Conservation (phyloP, 2,888 invertebrate species). For the Thyatira batis region DNA sequence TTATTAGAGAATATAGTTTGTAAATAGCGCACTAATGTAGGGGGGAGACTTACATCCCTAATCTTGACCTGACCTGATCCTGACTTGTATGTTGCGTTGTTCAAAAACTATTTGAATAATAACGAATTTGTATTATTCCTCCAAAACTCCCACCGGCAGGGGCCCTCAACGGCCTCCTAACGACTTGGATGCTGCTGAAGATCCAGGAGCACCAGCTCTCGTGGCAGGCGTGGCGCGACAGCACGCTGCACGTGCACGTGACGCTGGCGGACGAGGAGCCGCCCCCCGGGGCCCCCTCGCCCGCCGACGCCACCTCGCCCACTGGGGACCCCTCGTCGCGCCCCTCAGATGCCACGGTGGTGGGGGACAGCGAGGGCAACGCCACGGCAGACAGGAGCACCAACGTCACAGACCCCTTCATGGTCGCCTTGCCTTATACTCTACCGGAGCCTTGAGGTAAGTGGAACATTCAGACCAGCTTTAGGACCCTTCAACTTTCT, state of each 20-base stretch:
- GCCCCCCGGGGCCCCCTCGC: too few relatives aligned
- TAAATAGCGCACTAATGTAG: too few relatives aligned
- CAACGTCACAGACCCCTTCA: slow-evolving; percentile 66
- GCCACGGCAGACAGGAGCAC: slow-evolving; percentile 48
- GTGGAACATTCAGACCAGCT: background rate
- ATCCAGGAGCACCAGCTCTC: slow-evolving; percentile 76
- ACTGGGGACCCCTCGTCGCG: too few relatives aligned
- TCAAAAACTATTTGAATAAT: too few relatives aligned
- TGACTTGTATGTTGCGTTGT: too few relatives aligned
- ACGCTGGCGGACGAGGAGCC: slow-evolving; percentile 47
- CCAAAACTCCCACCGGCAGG: slow-evolving; percentile 44
- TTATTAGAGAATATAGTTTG: too few relatives aligned
- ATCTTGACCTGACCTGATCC: too few relatives aligned
- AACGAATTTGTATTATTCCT: too few relatives aligned
- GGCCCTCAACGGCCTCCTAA: slow-evolving; percentile 72
- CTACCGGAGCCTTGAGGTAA: slow-evolving; percentile 39
- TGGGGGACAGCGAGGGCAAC: slow-evolving; percentile 28
- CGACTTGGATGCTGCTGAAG: slow-evolving; percentile 78
- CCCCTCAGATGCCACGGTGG: slow-evolving; percentile 42
- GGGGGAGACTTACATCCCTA: too few relatives aligned
- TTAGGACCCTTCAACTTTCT: too few relatives aligned
- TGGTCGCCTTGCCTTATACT: slow-evolving; percentile 54
- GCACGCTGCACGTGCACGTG: slow-evolving; percentile 73
- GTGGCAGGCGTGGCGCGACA: slow-evolving; percentile 76
- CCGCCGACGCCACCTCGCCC: too few relatives aligned